Evolutionary conservation across 1,140 invertebrate species (phyloP).

Genomic region (Pentalonia nigronervosa): DNA sequence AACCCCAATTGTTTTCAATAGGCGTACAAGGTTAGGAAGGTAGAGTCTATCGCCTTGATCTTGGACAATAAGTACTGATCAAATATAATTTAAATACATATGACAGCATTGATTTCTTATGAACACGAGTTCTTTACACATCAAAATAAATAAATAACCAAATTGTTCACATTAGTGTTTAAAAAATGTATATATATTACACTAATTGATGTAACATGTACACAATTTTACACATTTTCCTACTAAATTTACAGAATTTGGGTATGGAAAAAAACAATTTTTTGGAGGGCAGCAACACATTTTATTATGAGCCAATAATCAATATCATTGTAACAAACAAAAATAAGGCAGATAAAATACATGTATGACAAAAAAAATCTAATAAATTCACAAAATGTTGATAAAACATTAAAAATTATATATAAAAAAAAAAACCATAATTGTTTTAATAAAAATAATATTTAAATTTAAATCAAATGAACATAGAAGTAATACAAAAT

Average conservation of each 20-base stretch:
- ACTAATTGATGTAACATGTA: background rate
- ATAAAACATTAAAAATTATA: constrained; percentile 14
- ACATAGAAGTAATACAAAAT: constrained; percentile 10
- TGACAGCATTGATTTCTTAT: too few species aligned
- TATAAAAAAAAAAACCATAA: constrained; percentile 36
- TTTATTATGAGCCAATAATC: constrained; percentile 56
- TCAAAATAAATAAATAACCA: too few species aligned
- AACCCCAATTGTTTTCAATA: too few species aligned
- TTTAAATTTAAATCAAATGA: constrained; percentile 19
- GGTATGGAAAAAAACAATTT: background rate
- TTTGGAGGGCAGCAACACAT: constrained; percentile 48
- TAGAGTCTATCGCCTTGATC: too few species aligned
- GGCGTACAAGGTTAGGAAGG: too few species aligned
- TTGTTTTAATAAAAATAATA: constrained; percentile 26
- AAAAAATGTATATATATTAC: too few species aligned
- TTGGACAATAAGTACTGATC: too few species aligned
- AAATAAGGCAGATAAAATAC: constrained; percentile 40
- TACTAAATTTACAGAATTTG: background rate
- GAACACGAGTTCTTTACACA: too few species aligned
- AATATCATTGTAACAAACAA: constrained; percentile 44
- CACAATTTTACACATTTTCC: background rate
- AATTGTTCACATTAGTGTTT: too few species aligned
- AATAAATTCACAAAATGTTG: constrained; percentile 39
- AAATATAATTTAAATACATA: too few species aligned
- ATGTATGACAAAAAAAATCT: constrained; percentile 44